A percentile compares a stretch with the other conserved stretches of the same genome.
Conservation (phyloP, 1,140 invertebrate species). For the Chrysopa pallens region DNA sequence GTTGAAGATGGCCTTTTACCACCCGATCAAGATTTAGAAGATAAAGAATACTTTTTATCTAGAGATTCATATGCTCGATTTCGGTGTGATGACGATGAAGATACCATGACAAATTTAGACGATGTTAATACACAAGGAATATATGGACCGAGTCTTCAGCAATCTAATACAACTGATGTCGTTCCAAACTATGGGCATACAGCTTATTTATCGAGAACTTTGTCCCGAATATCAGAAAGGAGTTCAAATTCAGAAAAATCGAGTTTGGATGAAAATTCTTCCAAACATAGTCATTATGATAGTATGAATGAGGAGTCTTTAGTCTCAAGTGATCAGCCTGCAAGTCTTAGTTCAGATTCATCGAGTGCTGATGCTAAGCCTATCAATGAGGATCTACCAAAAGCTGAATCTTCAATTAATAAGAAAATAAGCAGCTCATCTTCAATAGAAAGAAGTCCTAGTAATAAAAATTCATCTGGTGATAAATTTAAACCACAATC, state of each 20-base stretch:
- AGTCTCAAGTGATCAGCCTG: conserved; percentile 64
- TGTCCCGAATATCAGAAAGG: conserved; percentile 70
- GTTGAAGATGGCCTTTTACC: conserved; percentile 64
- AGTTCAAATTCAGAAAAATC: conserved; percentile 72
- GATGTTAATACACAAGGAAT: conserved; percentile 39
- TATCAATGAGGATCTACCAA: conserved; percentile 6
- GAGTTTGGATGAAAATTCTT: conserved; percentile 66
- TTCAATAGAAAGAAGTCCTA: background rate
- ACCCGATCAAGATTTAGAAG: conserved; percentile 42
- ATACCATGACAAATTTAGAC: conserved; percentile 11
- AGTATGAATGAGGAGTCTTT: conserved; percentile 68
- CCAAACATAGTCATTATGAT: conserved; percentile 62
- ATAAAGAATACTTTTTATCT: conserved; percentile 26
- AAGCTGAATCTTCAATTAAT: background rate
- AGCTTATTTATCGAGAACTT: conserved; percentile 52
- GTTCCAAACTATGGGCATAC: conserved; percentile 46
- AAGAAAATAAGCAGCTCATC: background rate
- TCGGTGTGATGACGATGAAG: conserved; percentile 7
- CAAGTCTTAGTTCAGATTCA: conserved; percentile 67
- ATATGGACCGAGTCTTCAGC: conserved; percentile 42
- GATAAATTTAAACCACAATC: background rate
- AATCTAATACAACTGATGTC: conserved; percentile 34
- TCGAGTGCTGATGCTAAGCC: conserved; percentile 36
- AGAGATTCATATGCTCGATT: conserved; percentile 6
- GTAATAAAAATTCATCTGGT: background rate